Evolutionary conservation across 2,888 invertebrate genomes (phyloP).

Genomic region (Lithophane semibrunnea): DNA sequence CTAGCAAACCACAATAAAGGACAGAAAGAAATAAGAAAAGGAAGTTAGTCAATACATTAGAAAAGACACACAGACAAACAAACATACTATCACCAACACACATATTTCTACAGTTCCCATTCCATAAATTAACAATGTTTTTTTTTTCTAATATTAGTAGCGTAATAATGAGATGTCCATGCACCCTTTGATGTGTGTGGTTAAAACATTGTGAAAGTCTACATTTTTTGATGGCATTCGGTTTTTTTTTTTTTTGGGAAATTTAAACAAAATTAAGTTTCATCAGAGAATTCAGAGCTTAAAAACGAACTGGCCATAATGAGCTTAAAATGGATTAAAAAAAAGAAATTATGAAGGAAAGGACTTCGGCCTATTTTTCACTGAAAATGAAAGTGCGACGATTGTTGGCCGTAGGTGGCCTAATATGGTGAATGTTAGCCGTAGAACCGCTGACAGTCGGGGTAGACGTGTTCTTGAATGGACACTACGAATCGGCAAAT

Average conservation of each 20-base stretch:
- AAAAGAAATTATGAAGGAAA: not conserved
- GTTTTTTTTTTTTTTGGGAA: too few species aligned
- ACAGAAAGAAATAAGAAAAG: not conserved
- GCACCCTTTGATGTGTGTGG: conserved; percentile 9
- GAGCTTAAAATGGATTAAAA: too few species aligned
- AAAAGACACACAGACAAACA: not conserved
- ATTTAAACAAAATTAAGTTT: not conserved
- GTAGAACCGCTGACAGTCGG: too few species aligned
- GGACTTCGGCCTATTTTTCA: not conserved
- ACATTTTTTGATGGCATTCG: not conserved
- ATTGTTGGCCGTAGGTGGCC: not conserved
- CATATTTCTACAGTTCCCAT: conserved; percentile 19
- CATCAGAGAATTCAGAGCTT: not conserved
- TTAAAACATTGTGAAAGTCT: not conserved
- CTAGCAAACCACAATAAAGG: conserved; percentile 20
- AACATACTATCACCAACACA: not conserved
- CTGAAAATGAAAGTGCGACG: not conserved
- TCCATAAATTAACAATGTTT: not conserved
- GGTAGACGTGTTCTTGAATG: too few species aligned
- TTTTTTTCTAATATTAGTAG: conserved; percentile 16
- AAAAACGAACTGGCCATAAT: not conserved
- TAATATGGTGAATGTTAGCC: too few species aligned
- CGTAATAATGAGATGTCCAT: conserved; percentile 27
- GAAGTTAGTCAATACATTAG: conserved; percentile 8
- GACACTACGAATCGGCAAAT: too few species aligned